Percentiles rank a stretch among this genome's conserved stretches.
Conservation (phyloP, 2,888 invertebrate genomes). For the Drosophila niveifrons region DNA sequence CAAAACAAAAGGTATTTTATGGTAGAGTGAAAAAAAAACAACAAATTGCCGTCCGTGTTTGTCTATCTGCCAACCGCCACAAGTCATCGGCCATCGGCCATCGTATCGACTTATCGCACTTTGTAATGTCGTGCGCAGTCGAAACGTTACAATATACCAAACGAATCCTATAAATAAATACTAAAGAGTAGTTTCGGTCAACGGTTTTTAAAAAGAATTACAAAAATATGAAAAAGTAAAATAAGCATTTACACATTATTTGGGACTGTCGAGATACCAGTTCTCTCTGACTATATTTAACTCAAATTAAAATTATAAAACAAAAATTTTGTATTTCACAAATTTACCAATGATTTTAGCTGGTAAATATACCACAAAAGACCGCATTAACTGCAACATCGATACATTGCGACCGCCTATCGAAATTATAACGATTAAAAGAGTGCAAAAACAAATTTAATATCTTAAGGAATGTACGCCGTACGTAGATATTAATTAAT, state of each 20-base stretch:
- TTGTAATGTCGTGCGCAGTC: not conserved
- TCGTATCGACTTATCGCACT: not conserved
- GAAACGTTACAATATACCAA: not conserved
- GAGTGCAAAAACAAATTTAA: conserved; percentile 21
- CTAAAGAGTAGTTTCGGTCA: not conserved
- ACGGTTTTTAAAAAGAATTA: too few relatives aligned
- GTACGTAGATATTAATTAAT: conserved; percentile 20
- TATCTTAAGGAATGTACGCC: conserved; percentile 8
- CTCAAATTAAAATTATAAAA: too few relatives aligned
- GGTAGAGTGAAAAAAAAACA: conserved; percentile 62
- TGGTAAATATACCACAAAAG: too few relatives aligned
- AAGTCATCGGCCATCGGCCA: conserved; percentile 33
- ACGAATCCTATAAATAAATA: not conserved
- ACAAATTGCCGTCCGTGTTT: conserved; percentile 41
- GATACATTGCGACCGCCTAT: not conserved
- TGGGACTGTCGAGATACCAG: too few relatives aligned
- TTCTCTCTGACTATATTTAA: too few relatives aligned
- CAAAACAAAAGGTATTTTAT: conserved; percentile 69
- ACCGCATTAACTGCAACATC: not conserved
- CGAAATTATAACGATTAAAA: not conserved
- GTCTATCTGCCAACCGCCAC: conserved; percentile 51
- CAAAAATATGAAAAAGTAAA: too few relatives aligned
- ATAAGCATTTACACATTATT: too few relatives aligned
- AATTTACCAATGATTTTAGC: too few relatives aligned
- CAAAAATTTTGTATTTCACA: too few relatives aligned